Percentiles rank a stretch among this genome's conserved stretches.
Conservation (phyloP, 2,888 invertebrate species). For the Ormyrus pomaceus region DNA sequence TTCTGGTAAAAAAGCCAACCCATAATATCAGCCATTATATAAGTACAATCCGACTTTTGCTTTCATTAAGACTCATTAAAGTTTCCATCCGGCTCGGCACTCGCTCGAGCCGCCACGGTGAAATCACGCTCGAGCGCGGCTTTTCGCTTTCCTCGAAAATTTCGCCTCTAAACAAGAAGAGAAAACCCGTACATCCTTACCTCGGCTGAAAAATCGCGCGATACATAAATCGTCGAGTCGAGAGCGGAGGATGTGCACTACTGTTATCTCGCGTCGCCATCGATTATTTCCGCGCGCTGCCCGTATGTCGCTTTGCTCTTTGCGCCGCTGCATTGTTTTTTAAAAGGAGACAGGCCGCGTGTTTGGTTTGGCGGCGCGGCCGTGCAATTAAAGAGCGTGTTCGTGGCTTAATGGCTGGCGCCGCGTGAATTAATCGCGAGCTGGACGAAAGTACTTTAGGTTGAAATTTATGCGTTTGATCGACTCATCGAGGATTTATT, state of each 20-base stretch:
- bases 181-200: background rate
- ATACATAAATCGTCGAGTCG: background rate
- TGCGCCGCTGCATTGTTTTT: background rate
- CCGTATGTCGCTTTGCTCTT: too few species aligned
- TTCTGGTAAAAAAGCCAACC: background rate
- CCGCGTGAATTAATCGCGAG: slow-evolving; percentile 1
- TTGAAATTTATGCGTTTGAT: too few species aligned
- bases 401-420: background rate
- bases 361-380: background rate
- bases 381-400: background rate
- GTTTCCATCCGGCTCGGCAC: slow-evolving; percentile 2
- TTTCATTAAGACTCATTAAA: slow-evolving; percentile 39
- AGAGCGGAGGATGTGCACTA: background rate
- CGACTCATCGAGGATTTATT: too few species aligned
- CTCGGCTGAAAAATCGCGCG: background rate
- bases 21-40: background rate
- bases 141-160: slow-evolving; percentile 40
- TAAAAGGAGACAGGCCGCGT: background rate
- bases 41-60: slow-evolving; percentile 30
- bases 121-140: background rate
- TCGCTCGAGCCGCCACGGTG: background rate
- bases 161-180: background rate
- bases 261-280: slow-evolving; percentile 9
- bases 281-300: background rate
- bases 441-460: too few species aligned